Evolutionary conservation across 2,797 vertebrate species (phyloP).

Genomic region (Fistularia tabacaria): DNA sequence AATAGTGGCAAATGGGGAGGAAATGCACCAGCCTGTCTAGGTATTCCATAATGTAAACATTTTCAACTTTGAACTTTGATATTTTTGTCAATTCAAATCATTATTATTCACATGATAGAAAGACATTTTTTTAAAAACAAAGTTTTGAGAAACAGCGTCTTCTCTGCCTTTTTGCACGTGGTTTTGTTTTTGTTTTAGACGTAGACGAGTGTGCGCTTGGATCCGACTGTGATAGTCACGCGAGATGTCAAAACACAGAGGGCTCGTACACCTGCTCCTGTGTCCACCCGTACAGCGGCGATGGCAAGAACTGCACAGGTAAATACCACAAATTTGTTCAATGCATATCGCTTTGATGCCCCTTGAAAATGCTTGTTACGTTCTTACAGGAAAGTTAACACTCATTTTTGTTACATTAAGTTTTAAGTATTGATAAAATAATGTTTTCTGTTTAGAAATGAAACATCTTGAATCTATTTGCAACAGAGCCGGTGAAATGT

Average conservation of each 20-base stretch:
- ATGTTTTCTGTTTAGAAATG: not conserved
- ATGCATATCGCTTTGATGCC: too few relatives aligned
- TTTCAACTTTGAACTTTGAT: too few relatives aligned
- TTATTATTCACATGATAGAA: too few relatives aligned
- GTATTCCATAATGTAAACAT: constrained; percentile 62
- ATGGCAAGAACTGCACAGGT: constrained; percentile 96
- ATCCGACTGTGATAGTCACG: constrained; percentile 86
- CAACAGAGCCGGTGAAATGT: constrained; percentile 87
- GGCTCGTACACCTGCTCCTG: constrained; percentile 92
- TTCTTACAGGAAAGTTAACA: too few relatives aligned
- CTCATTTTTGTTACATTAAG: too few relatives aligned
- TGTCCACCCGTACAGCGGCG: constrained; percentile 83
- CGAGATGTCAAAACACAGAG: constrained; percentile 90
- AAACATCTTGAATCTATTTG: constrained; percentile 8
- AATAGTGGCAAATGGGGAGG: constrained; percentile 90
- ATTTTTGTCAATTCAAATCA: too few relatives aligned
- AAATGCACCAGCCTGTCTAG: constrained; percentile 87
- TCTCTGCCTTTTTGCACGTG: not conserved
- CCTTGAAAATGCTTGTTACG: too few relatives aligned
- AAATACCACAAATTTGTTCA: constrained; percentile 29
- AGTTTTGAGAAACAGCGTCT: too few relatives aligned
- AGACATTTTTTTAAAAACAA: too few relatives aligned
- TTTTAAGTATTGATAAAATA: not conserved
- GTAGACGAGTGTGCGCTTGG: constrained; percentile 95
- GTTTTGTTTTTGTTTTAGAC: constrained; percentile 71